A percentile compares a stretch with the other conserved stretches of the same genome.
Conservation (phyloP, 2,113 vertebrate genomes). For the Mus musculus region GRCm39 chr6:99858001-99858500, state of each 20-base stretch:
- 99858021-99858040: neutral
- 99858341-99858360: neutral
- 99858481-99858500: no score
- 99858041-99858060: neutral
- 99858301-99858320: neutral
- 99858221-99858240: neutral
- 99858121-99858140: neutral
- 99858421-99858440: no score
- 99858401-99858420: neutral
- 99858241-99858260: neutral
- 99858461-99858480: neutral
- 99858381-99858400: neutral
- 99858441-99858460: accelerated
- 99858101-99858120: neutral
- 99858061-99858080: neutral
- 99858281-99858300: neutral
- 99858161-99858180: neutral
- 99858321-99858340: neutral
- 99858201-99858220: neutral
- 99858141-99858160: neutral
- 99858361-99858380: neutral
- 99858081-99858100: neutral
- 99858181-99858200: neutral
- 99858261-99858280: neutral
- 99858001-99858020: neutral